phyloP scores from a whole-genome alignment of 1,140 invertebrate genomes.

The Pseudomyrmex gracilis region DNA sequence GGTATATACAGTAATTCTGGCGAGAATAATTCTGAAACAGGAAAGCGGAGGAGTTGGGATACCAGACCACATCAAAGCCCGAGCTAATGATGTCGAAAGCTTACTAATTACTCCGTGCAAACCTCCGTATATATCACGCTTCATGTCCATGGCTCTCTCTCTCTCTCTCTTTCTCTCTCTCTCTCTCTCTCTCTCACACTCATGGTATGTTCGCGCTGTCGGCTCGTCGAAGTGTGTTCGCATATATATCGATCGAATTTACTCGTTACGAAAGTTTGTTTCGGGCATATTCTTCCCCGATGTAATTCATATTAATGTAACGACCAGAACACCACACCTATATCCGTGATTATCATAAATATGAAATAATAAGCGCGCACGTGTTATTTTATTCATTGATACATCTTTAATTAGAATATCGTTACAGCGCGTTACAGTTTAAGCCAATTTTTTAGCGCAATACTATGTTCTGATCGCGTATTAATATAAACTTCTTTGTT shows the following conservation, averaged over 20 bases:
- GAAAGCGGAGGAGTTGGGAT: constrained; percentile 67
- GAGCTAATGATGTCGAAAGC: constrained; percentile 79
- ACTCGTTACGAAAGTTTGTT: constrained; percentile 50
- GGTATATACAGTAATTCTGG: constrained; percentile 72
- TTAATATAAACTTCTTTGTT: constrained; percentile 3
- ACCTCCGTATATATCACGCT: constrained; percentile 54
- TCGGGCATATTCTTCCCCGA: constrained; percentile 34
- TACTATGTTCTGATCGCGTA: background rate
- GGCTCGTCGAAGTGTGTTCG: constrained; percentile 34
- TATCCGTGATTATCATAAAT: constrained; percentile 30
- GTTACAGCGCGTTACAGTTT: constrained; percentile 18
- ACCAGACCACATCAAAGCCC: constrained; percentile 78
- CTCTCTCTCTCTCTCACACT: too few species aligned
- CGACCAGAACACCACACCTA: constrained; percentile 13
- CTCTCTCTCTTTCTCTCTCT: too few species aligned
- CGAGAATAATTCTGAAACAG: constrained; percentile 75
- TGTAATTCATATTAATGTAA: constrained; percentile 47
- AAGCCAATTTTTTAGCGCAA: constrained; percentile 1
- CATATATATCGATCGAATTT: constrained; percentile 42
- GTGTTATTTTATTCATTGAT: constrained; percentile 40
- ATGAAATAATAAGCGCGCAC: constrained; percentile 27
- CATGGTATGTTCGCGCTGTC: too few species aligned
- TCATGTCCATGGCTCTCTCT: background rate
- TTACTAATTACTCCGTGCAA: constrained; percentile 78
- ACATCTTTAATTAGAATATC: constrained; percentile 22